Evolutionary conservation across 2,888 invertebrate genomes (phyloP), one percentile per base, ranked within the genome.

Genomic region (Cheilosia scutellata): DNA sequence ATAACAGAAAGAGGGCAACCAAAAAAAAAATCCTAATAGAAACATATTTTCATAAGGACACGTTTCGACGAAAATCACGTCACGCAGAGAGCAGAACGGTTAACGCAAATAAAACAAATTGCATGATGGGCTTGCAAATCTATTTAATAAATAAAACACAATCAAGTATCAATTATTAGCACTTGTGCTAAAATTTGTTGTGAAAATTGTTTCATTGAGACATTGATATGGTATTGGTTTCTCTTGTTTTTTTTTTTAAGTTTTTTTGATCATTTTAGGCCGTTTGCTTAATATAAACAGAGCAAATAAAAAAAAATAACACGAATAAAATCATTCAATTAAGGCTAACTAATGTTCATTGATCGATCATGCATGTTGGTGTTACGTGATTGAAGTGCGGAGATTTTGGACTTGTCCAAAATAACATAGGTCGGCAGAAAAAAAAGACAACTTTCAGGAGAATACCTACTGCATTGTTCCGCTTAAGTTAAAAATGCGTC

Each of bases 111-210:
- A 13, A 63, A 63, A 63, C 11, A 57, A 70, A 58, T 58, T 70
- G 70, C 68, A 68, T 9, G n/a, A 25, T 33, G 11, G 13, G 2
- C 29, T 44, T 16, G 42, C 42, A 42, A 42, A 29, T 42, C 42
- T 20, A 47, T 31, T 20, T 49, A 49, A 33, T 47, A 27, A 58
- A 58, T 49, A 37, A 58, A 71, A 40, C 37, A 71, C 57, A 70
- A 70, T 70, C 57, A 70, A 70, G 49, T 49, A 58, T 58, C 49
- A 71, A 71, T 71, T 71, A 71, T 71, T 58, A 57, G 44, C 44
- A 70, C 57, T 20, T 44, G 25, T 37, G 40, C 37, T 47, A 57
- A 70, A 70, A 58, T 58, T 58, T 57, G 47, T 58, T 57, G 47
- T 47, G 44, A 47, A 31, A 55, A 42, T 42, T 65, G 4, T 55